A percentile compares a stretch with the other conserved stretches of the same genome.
Conservation (phyloP, 2,888 invertebrate species). For the Eucriotettix oculatus region DNA sequence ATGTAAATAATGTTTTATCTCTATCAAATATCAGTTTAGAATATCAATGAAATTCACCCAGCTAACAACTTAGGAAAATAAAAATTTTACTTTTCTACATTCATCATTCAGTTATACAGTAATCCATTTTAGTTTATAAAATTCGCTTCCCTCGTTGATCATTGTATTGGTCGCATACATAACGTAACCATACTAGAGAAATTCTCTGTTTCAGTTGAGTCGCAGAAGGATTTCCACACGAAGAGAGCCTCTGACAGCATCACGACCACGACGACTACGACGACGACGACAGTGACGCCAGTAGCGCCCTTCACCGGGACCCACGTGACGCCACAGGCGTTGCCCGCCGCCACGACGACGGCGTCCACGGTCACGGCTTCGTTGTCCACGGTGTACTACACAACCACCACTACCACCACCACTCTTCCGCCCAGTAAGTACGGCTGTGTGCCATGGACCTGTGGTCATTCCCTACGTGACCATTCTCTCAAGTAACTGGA, state of each 20-base stretch:
- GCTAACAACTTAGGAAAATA: no score
- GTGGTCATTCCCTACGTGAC: no score
- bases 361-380: conserved; percentile 10
- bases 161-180: no score
- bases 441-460: not conserved
- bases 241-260: conserved; percentile 18
- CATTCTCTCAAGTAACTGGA: no score
- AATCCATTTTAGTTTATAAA: no score
- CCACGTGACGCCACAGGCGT: conserved; percentile 26
- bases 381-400: conserved; percentile 6
- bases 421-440: conserved; percentile 29
- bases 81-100: no score
- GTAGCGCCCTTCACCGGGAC: no score
- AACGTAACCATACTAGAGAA: not conserved
- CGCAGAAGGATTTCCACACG: conserved; percentile 74
- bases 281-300: not conserved
- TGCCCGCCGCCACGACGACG: conserved; percentile 20
- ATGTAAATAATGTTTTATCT: no score
- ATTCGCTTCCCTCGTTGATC: no score
- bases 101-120: no score
- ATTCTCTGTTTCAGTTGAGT: conserved; percentile 48
- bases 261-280: conserved; percentile 6
- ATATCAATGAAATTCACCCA: no score
- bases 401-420: conserved; percentile 24
- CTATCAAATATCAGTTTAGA: no score